phyloP scores from a whole-genome alignment of 2,888 invertebrate genomes.

The Melinaea marsaeus region DNA sequence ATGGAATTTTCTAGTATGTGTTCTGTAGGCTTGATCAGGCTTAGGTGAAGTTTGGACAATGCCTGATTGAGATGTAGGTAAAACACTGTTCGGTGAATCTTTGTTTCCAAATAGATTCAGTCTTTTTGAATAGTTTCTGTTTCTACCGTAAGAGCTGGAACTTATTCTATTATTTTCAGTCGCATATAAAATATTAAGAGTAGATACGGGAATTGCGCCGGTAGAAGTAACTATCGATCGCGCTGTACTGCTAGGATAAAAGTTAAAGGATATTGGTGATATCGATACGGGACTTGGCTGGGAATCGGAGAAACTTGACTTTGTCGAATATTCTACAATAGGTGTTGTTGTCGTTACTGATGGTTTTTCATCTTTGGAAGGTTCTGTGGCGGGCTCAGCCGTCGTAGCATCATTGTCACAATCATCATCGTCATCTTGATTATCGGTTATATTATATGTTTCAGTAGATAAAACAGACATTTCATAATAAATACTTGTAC shows the following conservation, averaged over 20 bases:
- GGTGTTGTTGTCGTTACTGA: conserved; percentile 47
- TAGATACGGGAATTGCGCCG: conserved; percentile 40
- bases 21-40: conserved; percentile 42
- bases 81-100: conserved; percentile 63
- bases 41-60: conserved; percentile 37
- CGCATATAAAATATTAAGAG: conserved; percentile 49
- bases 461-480: conserved; percentile 72
- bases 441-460: conserved; percentile 62
- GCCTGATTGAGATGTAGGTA: conserved; percentile 47
- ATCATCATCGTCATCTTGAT: conserved; percentile 68
- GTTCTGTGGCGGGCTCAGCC: conserved; percentile 49
- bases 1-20: conserved; percentile 58
- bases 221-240: conserved; percentile 30
- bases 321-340: conserved; percentile 37
- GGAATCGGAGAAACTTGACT: conserved; percentile 33
- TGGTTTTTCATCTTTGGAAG: conserved; percentile 51
- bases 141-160: conserved; percentile 52
- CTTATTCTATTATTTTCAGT: conserved; percentile 50
- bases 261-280: conserved; percentile 44
- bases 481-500: conserved; percentile 74
- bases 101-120: conserved; percentile 56
- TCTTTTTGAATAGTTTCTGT: conserved; percentile 62
- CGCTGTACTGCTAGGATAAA: conserved; percentile 29
- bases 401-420: conserved; percentile 60
- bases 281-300: conserved; percentile 38